Conservation (phyloP, 2,888 invertebrate genomes). For the Boloria selene region DNA sequence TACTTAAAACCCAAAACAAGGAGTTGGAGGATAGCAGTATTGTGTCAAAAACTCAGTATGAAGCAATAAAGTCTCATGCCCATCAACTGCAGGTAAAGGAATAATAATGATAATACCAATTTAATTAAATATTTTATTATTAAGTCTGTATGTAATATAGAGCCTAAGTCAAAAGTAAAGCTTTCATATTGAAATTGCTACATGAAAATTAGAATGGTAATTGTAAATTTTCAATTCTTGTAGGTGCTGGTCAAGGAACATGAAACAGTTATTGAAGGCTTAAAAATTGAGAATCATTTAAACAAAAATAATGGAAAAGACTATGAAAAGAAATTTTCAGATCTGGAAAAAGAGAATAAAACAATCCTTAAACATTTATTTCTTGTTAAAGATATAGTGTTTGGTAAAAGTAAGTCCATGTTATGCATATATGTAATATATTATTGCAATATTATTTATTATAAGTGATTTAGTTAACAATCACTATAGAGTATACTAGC, state of each 20-base stretch:
- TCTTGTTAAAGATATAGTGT: conserved; percentile 46
- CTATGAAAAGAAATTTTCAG: conserved; percentile 42
- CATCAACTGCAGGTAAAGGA: conserved; percentile 60
- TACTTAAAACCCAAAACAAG: conserved; percentile 39
- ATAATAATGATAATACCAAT: not conserved
- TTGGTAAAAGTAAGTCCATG: conserved; percentile 55
- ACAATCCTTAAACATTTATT: conserved; percentile 47
- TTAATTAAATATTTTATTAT: no score
- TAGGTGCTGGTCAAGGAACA: conserved; percentile 47
- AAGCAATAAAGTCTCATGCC: conserved; percentile 55
- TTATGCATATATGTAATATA: not conserved
- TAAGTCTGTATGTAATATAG: no score
- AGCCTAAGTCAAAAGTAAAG: no score
- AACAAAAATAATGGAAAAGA: conserved; percentile 42
- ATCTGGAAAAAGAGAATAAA: conserved; percentile 50
- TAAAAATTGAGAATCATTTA: conserved; percentile 51
- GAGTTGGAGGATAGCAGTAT: conserved; percentile 37
- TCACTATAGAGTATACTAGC: no score
- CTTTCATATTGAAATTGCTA: no score
- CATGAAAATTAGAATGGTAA: not conserved
- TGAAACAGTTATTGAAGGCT: conserved; percentile 50
- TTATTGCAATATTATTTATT: conserved; percentile 5
- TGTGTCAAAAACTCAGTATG: conserved; percentile 41
- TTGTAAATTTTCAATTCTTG: conserved; percentile 11
- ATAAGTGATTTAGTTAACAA: not conserved